Evolutionary conservation across 2,797 vertebrate species (phyloP).

Genomic region (Oreochromis grahami): DNA sequence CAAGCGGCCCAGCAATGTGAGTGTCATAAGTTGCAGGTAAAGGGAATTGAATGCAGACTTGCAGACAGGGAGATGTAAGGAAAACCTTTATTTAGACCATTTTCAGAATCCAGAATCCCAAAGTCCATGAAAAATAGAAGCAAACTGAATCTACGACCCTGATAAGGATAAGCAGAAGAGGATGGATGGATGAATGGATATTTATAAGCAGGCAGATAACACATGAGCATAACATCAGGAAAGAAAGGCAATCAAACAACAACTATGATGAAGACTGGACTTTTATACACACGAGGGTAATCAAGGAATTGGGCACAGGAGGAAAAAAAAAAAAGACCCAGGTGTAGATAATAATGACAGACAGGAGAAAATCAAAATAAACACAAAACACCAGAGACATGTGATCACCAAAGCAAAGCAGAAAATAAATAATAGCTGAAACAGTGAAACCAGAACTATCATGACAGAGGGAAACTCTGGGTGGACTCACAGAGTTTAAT

Average conservation of each 20-base stretch:
- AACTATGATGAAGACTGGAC: neutral
- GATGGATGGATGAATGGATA: neutral
- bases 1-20: neutral
- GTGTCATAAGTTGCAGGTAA: neutral
- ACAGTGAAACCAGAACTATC: neutral
- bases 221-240: neutral
- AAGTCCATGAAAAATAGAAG: neutral
- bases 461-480: neutral
- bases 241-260: neutral
- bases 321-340: neutral
- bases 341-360: neutral
- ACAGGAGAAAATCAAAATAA: neutral
- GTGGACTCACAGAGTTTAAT: neutral
- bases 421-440: neutral
- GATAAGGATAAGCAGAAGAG: neutral
- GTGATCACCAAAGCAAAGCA: neutral
- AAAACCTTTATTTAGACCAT: neutral
- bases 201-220: neutral
- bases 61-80: neutral
- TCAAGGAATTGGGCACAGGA: neutral
- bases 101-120: neutral
- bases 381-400: neutral
- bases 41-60: neutral
- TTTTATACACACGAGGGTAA: neutral
- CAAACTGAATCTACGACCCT: neutral